Base-by-base conservation (phyloP, 92 coral and sea anemone species). In the Isaurus tuberculatus region DNA sequence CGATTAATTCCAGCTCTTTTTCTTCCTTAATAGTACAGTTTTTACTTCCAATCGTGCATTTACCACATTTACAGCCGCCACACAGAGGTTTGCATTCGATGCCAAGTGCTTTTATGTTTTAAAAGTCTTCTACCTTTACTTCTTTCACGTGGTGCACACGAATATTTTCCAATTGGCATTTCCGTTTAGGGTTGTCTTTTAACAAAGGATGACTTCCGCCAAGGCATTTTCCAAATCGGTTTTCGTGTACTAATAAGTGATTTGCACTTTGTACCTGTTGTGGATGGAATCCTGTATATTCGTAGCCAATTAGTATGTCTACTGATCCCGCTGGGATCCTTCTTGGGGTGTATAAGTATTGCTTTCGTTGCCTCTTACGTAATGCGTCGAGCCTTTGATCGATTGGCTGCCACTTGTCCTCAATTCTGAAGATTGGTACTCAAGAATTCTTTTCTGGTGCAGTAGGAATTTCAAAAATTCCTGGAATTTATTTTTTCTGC, bases 21-120 rank as follows among this genome's bases (percentile, higher is more conserved):
- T 89, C 87, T 86, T 86, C 90, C 30, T 90, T 79, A 32, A 89
- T 51, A 25, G 83, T 80, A 51, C 68, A 86, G 25, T 69, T 58
- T 70, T 86, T 86, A 70, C 73, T 70, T 40, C 89, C 85, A 43
- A 80, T 23, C 5, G 89, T 23, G 33, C 81, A 79, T 80, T 60
- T 86, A 9, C 89, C 89, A 57, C 89, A 79, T 79, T 86, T 79
- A 46, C 89, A 86, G 26, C 81, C 86, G n/a, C 84, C 84, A 25
- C 71, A 79, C 37, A 1, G 43, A 19, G 84, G 84, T 79, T 11
- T 79, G 72, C 73, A 64, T 64, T 79, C 55, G 5, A 79, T 79
- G 23, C 84, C 84, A 17, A 79, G 73, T 30, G 40, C 40, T 61
- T 79, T 60, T 65, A 79, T 79, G 40, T 79, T 79, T 22, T 79